Evolutionary conservation across 2,888 invertebrate species (phyloP).

Genomic region (Epinotia demarniana): DNA sequence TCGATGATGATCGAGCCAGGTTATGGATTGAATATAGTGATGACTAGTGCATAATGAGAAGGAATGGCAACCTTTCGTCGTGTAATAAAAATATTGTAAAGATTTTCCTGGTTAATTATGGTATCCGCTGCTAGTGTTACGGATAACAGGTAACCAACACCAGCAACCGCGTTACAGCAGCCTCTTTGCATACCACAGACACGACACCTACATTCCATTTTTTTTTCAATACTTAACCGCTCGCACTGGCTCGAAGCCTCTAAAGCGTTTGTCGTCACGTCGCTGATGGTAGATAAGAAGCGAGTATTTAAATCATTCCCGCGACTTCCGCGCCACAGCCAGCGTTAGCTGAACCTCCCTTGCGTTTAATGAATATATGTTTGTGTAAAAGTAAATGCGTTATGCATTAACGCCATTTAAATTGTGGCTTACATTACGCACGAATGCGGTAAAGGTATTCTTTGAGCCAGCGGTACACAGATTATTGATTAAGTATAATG

Average conservation of each 20-base stretch:
- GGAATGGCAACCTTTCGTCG: too few species aligned
- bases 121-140: not conserved
- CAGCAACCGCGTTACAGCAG: not conserved
- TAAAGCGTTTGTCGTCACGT: conserved; percentile 68
- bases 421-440: conserved; percentile 5
- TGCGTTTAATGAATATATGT: conserved; percentile 30
- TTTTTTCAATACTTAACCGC: conserved; percentile 16
- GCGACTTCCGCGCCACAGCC: conserved; percentile 39
- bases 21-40: too few species aligned
- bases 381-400: conserved; percentile 27
- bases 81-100: too few species aligned
- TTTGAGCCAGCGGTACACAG: not conserved
- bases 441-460: not conserved
- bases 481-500: too few species aligned
- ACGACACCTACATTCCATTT: not conserved
- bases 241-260: conserved; percentile 21
- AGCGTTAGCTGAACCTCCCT: conserved; percentile 52
- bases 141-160: too few species aligned
- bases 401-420: conserved; percentile 18
- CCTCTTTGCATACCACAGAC: not conserved
- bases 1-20: too few species aligned
- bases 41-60: too few species aligned
- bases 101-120: not conserved
- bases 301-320: conserved; percentile 77
- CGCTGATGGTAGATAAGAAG: conserved; percentile 76